These are phyloP conservation scores for Bettongia penicillata DNA, from an alignment of 2,113 vertebrate species.

Conservation along the genomic window DNA sequence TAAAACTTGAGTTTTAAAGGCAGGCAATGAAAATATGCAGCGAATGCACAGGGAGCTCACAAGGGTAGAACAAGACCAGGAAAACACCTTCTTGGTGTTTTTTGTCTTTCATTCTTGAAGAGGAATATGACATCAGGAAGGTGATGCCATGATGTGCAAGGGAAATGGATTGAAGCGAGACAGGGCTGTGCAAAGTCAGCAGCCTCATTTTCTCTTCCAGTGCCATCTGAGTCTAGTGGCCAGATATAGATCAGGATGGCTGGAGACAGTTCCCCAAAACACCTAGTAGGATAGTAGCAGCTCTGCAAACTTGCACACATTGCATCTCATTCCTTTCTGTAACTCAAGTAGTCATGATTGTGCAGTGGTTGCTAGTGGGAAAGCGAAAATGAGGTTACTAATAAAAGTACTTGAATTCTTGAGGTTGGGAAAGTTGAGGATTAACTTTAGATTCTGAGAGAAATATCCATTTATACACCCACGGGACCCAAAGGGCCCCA, in stretches of 20 bases:
- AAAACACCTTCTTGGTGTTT: neutral
- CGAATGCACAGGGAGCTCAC: neutral
- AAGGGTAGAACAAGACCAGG: neutral
- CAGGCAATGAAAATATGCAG: neutral
- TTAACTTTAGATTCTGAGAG: neutral
- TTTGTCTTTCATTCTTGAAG: no score
- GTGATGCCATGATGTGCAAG: no score
- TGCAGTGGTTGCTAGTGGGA: neutral
- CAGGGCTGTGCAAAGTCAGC: no score
- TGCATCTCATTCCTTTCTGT: neutral
- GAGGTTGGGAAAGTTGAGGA: neutral
- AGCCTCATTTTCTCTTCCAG: no score
- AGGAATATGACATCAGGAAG: no score
- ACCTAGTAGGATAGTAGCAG: neutral
- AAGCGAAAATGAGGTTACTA: neutral
- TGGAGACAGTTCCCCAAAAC: no score
- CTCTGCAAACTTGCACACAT: neutral
- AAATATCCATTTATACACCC: neutral
- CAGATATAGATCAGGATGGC: no score
- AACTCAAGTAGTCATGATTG: neutral
- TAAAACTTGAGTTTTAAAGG: neutral
- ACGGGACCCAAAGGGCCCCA: neutral
- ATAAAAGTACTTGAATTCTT: neutral
- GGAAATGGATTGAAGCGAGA: no score
- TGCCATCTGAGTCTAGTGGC: no score